These are phyloP conservation scores for Halcyon leucocephala DNA, from an alignment of 2,797 vertebrate species.

Conservation along the genomic window DNA sequence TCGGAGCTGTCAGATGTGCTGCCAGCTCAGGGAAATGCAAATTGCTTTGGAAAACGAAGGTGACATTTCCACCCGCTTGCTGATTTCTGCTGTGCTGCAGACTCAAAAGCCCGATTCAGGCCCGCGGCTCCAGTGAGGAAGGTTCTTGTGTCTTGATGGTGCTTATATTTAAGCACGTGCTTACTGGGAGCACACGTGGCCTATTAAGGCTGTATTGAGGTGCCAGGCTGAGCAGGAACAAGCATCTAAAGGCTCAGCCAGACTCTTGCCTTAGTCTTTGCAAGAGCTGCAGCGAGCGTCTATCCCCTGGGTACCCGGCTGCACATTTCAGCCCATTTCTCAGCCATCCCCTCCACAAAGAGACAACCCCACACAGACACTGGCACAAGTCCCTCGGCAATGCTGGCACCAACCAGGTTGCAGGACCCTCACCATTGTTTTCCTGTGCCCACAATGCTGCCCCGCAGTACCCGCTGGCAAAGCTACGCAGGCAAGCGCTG, in stretches of 20 bases:
- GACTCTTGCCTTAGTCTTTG: neutral
- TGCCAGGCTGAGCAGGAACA: neutral
- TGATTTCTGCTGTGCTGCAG: neutral
- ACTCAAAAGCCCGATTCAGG: neutral
- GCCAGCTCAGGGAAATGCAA: neutral
- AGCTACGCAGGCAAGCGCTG: fast-evolving
- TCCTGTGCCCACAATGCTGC: fast-evolving
- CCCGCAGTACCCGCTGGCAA: fast-evolving
- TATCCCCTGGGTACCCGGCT: neutral
- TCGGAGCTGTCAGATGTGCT: neutral
- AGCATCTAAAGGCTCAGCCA: neutral
- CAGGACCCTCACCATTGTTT: neutral
- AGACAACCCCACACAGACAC: neutral
- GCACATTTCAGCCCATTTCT: neutral
- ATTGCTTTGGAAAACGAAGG: neutral
- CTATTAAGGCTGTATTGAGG: neutral
- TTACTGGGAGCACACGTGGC: fast-evolving
- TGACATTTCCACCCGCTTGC: neutral
- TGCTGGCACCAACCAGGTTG: neutral
- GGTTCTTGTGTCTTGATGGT: neutral
- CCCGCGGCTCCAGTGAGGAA: neutral
- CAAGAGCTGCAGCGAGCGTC: neutral
- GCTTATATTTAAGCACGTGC: neutral
- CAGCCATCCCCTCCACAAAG: neutral
- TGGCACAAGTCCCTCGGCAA: neutral